A percentile compares a stretch with the other conserved stretches of the same genome.
phyloP scores from a whole-genome alignment of 2,797 vertebrate genomes.

The Naso thynnoides region DNA sequence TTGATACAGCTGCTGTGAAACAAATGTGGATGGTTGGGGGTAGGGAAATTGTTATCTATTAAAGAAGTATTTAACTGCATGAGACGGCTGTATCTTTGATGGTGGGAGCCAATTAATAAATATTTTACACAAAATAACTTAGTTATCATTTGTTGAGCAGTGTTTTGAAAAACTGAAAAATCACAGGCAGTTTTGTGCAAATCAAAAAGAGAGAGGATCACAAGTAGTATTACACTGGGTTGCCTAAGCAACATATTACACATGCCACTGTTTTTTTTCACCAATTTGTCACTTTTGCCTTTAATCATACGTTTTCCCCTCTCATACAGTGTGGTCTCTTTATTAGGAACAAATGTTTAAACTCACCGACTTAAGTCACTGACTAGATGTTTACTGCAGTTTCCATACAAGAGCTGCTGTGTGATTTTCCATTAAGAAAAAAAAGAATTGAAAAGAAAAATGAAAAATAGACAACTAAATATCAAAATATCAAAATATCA shows the following conservation, averaged over 20 bases:
- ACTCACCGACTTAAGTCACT: background rate
- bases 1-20: slow-evolving; percentile 12
- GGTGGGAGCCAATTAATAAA: slow-evolving; percentile 12
- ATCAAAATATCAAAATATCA: no score
- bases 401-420: no score
- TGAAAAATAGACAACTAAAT: no score
- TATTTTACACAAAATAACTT: slow-evolving; percentile 3
- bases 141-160: background rate
- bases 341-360: slow-evolving; percentile 8
- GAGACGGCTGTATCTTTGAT: slow-evolving; percentile 28
- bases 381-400: background rate
- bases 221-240: no score
- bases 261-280: background rate
- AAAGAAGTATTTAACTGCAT: slow-evolving; percentile 37
- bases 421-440: no score
- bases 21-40: background rate
- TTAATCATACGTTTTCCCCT: background rate
- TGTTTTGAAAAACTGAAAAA: background rate
- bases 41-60: slow-evolving; percentile 7
- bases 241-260: background rate
- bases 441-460: no score
- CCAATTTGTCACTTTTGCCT: background rate
- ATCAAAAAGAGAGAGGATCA: background rate
- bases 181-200: background rate
- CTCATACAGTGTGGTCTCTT: background rate